phyloP scores from a whole-genome alignment of 2,888 invertebrate genomes.

The Acronicta psi region DNA sequence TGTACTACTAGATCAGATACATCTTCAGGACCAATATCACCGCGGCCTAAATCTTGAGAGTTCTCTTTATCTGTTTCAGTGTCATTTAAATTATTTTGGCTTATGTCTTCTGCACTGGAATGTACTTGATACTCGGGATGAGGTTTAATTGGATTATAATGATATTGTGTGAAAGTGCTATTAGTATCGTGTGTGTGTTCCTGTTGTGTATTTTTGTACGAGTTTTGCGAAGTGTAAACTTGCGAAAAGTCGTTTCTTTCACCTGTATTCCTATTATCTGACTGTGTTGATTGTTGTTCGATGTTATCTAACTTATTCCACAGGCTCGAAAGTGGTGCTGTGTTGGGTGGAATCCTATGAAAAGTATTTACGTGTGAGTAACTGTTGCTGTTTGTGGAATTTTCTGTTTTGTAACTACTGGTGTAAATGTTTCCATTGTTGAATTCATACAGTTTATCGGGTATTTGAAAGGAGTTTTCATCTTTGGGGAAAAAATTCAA shows the following conservation, averaged over 20 bases:
- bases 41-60: conserved; percentile 58
- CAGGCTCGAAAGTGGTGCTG: conserved; percentile 51
- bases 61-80: conserved; percentile 26
- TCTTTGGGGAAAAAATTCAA: conserved; percentile 3
- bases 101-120: conserved; percentile 2
- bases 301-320: conserved; percentile 61
- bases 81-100: conserved; percentile 15
- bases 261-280: conserved; percentile 19
- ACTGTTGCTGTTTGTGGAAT: conserved; percentile 31
- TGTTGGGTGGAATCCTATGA: conserved; percentile 19
- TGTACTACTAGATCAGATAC: neutral
- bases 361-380: conserved; percentile 20
- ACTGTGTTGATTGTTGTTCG: conserved; percentile 47
- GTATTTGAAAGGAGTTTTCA: conserved; percentile 21
- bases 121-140: neutral
- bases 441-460: conserved; percentile 14
- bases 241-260: conserved; percentile 14
- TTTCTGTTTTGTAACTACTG: conserved; percentile 28
- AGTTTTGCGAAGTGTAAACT: conserved; percentile 22
- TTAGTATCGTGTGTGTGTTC: neutral
- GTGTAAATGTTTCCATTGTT: conserved; percentile 25
- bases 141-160: conserved; percentile 15
- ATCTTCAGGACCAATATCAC: conserved; percentile 64
- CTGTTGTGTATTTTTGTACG: conserved; percentile 10
- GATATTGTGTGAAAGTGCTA: conserved; percentile 8